A percentile compares a stretch with the other conserved stretches of the same genome.
phyloP scores from a whole-genome alignment of 2,797 vertebrate species.

The Tapera naevia region DNA sequence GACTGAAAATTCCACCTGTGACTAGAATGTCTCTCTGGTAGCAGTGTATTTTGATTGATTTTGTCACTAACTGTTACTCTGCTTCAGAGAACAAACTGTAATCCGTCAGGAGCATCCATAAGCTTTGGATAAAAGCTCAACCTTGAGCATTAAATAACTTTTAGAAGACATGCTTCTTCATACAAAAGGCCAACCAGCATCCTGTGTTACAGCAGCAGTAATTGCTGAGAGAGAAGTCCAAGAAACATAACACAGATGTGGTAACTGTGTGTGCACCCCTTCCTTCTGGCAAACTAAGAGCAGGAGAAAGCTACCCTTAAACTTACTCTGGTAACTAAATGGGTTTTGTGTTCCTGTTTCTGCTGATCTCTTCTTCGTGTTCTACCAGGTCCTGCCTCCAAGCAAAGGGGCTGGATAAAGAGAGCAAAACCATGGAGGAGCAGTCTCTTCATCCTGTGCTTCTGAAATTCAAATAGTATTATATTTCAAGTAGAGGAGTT shows the following conservation, averaged over 20 bases:
- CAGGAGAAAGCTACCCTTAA: neutral
- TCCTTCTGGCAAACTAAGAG: neutral
- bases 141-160: too few relatives aligned
- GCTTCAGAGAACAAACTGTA: neutral
- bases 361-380: neutral
- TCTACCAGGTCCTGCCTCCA: neutral
- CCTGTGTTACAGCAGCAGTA: neutral
- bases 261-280: neutral
- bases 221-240: neutral
- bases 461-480: neutral
- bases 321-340: neutral
- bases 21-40: neutral
- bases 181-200: neutral
- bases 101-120: accelerated
- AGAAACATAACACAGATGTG: neutral
- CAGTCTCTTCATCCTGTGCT: neutral
- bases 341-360: neutral
- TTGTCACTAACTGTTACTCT: neutral
- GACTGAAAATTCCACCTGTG: neutral
- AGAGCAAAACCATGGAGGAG: neutral
- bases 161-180: neutral
- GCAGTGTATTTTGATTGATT: neutral
- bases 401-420: neutral
- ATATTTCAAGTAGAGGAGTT: neutral
- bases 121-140: neutral